Percentiles rank a stretch among this genome's conserved stretches.
Conservation (phyloP, 2,113 vertebrate genomes). For the Erythrocercus mccallii region DNA sequence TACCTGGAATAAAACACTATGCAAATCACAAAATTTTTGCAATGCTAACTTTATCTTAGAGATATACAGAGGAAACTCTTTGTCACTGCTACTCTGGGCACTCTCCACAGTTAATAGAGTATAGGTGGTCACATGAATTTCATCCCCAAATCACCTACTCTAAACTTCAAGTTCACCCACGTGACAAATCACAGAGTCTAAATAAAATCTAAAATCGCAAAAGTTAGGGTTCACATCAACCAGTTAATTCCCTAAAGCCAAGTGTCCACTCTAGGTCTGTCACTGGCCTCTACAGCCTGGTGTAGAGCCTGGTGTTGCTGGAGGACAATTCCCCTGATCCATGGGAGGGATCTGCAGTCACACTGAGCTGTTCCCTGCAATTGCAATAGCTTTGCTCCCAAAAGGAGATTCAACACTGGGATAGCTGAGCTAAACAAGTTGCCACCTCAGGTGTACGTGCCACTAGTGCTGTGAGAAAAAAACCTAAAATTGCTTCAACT, state of each 20-base stretch:
- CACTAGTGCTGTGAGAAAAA: neutral
- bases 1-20: neutral
- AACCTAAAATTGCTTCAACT: neutral
- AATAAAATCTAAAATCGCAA: neutral
- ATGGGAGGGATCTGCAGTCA: neutral
- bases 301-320: neutral
- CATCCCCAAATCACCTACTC: neutral
- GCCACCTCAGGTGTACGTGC: neutral
- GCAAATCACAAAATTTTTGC: neutral
- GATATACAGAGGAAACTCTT: neutral
- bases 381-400: neutral
- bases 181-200: neutral
- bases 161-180: neutral
- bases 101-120: neutral
- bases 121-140: neutral
- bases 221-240: neutral
- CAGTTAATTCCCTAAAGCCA: neutral
- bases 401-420: rapidly evolving
- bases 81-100: neutral
- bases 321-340: neutral
- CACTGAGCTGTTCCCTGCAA: neutral
- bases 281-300: rapidly evolving
- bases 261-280: neutral
- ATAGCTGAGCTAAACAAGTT: neutral
- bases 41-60: neutral